Conservation (phyloP, 1,140 invertebrate species). For the Brachionus sp. region DNA sequence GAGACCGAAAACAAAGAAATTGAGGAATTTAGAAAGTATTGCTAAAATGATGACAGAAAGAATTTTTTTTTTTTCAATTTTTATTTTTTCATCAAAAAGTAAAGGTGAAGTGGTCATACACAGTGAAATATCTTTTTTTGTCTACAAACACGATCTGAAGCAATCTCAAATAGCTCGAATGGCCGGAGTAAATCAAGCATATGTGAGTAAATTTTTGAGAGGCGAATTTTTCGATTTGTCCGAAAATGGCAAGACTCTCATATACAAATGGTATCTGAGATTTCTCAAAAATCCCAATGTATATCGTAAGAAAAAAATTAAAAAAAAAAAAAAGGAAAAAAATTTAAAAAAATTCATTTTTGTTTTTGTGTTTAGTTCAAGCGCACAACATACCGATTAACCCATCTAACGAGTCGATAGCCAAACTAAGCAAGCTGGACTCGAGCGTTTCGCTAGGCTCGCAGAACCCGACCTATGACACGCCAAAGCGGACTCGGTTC, state of each 20-base stretch:
- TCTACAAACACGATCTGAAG: conserved; percentile 54
- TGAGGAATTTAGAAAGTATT: conserved; percentile 28
- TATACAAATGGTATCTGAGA: conserved; percentile 55
- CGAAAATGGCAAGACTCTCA: conserved; percentile 53
- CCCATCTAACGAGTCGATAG: not conserved
- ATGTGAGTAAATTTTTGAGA: conserved; percentile 56
- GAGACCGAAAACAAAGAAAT: conserved; percentile 26
- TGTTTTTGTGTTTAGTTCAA: not conserved
- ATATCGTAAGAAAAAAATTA: not conserved
- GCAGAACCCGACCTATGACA: not conserved
- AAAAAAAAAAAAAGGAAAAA: not conserved
- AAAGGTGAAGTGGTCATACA: conserved; percentile 52
- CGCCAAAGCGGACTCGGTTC: conserved; percentile 55
- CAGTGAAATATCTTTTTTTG: conserved; percentile 55
- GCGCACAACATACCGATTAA: conserved; percentile 8
- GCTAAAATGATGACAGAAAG: not conserved
- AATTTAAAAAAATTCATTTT: not conserved
- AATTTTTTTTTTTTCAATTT: conserved; percentile 4
- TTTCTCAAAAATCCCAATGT: conserved; percentile 51
- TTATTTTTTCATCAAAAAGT: conserved; percentile 48
- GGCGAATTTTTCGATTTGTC: conserved; percentile 56
- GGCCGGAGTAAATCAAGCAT: conserved; percentile 56
- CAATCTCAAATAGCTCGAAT: conserved; percentile 57
- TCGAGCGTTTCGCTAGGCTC: not conserved
- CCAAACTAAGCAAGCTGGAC: not conserved